Percentiles rank a stretch among this genome's conserved stretches.
Evolutionary conservation across 2,888 invertebrate species (phyloP).

Genomic region (Lithophane leautieri): DNA sequence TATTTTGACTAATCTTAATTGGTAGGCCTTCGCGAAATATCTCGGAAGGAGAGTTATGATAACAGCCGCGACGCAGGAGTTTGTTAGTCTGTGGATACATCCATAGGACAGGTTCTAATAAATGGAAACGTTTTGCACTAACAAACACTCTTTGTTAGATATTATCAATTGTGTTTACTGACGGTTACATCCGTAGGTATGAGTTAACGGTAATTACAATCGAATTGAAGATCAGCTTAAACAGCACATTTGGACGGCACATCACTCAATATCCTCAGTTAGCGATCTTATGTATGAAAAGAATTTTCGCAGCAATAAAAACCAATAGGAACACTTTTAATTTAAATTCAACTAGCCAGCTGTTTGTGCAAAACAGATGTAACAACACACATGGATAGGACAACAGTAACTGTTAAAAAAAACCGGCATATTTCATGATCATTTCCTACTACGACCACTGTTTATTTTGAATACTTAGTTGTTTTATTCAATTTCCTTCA

Average conservation of each 20-base stretch:
- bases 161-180: neutral
- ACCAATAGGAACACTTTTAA: neutral
- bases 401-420: too few species aligned
- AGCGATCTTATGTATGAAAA: neutral
- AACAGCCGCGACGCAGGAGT: constrained; percentile 21
- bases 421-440: neutral
- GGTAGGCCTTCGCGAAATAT: constrained; percentile 20
- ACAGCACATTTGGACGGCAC: neutral
- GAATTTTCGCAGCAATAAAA: neutral
- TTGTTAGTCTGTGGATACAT: constrained; percentile 7
- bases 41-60: constrained; percentile 23
- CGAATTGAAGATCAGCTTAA: too few species aligned
- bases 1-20: constrained; percentile 53
- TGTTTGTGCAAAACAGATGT: neutral
- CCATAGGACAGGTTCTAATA: too few species aligned
- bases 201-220: neutral
- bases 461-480: neutral
- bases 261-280: neutral
- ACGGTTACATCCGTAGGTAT: too few species aligned
- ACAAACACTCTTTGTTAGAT: neutral
- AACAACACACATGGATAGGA: neutral
- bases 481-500: neutral
- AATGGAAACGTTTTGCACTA: neutral
- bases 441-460: neutral
- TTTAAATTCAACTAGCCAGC: neutral